A percentile compares a stretch with the other conserved stretches of the same genome.
These are phyloP conservation scores for Agrilus mali DNA, from an alignment of 2,888 invertebrate genomes.

Conservation along the genomic window DNA sequence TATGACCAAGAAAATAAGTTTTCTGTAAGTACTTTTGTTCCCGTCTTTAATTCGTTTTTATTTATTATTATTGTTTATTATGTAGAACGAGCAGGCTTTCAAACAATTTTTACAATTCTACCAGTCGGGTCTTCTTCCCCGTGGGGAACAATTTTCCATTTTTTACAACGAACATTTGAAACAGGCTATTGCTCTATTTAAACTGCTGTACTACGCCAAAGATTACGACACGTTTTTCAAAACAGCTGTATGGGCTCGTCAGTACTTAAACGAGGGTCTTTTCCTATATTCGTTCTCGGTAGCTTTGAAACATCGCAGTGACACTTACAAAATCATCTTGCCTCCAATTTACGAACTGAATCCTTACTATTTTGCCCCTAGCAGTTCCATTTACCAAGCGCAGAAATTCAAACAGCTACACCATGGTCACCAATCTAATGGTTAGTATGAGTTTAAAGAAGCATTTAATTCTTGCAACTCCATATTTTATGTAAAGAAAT, in stretches of 20 bases:
- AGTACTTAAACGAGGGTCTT: constrained; percentile 54
- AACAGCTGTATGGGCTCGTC: constrained; percentile 55
- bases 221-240: constrained; percentile 57
- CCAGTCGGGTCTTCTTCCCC: constrained; percentile 43
- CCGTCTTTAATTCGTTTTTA: no score
- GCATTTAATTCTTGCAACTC: no score
- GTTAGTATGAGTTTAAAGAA: no score
- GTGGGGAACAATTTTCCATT: constrained; percentile 48
- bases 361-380: constrained; percentile 58
- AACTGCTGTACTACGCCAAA: constrained; percentile 55
- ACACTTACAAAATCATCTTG: constrained; percentile 49
- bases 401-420: constrained; percentile 47
- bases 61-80: constrained; percentile 14
- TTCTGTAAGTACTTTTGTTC: constrained; percentile 13
- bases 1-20: constrained; percentile 35
- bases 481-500: no score
- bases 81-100: constrained; percentile 45
- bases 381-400: constrained; percentile 52
- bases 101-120: constrained; percentile 43
- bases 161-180: constrained; percentile 46
- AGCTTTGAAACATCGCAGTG: constrained; percentile 49
- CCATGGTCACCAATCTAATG: constrained; percentile 15
- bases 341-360: constrained; percentile 62
- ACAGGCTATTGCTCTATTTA: constrained; percentile 51
- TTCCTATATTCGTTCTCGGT: constrained; percentile 52